These are phyloP conservation scores for Tupiocoris notatus DNA, from an alignment of 2,888 invertebrate species.

Conservation along the genomic window DNA sequence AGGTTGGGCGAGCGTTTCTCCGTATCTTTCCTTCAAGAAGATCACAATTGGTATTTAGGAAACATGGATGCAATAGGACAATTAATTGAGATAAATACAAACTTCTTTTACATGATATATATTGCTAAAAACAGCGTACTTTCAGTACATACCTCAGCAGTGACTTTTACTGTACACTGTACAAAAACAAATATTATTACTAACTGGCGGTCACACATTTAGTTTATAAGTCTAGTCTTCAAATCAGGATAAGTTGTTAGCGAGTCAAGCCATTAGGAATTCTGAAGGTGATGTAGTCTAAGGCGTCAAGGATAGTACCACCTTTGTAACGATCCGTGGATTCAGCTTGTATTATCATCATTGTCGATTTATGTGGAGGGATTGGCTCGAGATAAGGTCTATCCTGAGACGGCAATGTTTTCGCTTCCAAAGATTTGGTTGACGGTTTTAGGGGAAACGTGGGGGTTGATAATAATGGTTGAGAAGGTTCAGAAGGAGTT, in stretches of 20 bases:
- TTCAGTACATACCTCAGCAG: too few species aligned
- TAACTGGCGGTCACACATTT: constrained; percentile 14
- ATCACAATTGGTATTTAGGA: too few species aligned
- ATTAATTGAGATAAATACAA: too few species aligned
- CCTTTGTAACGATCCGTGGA: constrained; percentile 20
- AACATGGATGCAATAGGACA: too few species aligned
- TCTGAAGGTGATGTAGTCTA: constrained; percentile 38
- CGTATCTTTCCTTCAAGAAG: too few species aligned
- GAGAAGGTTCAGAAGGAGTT: not conserved
- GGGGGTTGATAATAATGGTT: not conserved
- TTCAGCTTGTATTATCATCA: constrained; percentile 12
- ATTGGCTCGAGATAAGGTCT: not conserved
- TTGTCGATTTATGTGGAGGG: constrained; percentile 4
- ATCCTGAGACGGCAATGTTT: not conserved
- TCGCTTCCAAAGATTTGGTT: not conserved
- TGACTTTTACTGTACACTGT: constrained; percentile 39
- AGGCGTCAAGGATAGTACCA: constrained; percentile 33
- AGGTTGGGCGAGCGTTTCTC: too few species aligned
- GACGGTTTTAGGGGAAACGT: not conserved
- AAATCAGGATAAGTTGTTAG: not conserved
- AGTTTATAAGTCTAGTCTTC: constrained; percentile 17
- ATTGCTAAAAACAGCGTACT: too few species aligned
- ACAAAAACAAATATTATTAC: constrained; percentile 22
- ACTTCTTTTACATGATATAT: too few species aligned
- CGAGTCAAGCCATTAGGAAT: constrained; percentile 36